Conservation (phyloP, 2,113 vertebrate genomes). For the Crotalus tigris region DNA sequence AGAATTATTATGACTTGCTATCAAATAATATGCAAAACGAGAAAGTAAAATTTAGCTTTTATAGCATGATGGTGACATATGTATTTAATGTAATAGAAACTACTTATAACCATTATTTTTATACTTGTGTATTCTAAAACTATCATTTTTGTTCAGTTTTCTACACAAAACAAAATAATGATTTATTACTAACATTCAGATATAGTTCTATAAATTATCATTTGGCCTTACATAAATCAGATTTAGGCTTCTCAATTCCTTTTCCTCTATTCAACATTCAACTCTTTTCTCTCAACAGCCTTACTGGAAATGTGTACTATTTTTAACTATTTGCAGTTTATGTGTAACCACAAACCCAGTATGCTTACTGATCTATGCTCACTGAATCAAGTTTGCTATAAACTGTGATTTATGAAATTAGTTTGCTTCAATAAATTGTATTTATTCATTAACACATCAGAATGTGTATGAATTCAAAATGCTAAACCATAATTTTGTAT, state of each 20-base stretch:
- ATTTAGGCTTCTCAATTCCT: not conserved
- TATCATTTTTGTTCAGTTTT: not conserved
- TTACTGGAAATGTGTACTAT: not conserved
- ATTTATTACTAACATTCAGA: not conserved
- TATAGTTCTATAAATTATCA: not conserved
- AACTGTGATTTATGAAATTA: not conserved
- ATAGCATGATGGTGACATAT: slow-evolving; percentile 35
- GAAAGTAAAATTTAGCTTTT: slow-evolving; percentile 3
- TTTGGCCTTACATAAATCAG: not conserved
- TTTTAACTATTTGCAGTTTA: not conserved
- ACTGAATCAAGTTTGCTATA: not conserved
- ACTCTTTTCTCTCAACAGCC: not conserved
- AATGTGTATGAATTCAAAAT: not conserved
- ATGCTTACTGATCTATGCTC: not conserved
- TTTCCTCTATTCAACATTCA: not conserved
- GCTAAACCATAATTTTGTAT: not conserved
- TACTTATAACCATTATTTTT: not conserved
- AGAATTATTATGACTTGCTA: slow-evolving; percentile 32
- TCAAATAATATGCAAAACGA: slow-evolving; percentile 4
- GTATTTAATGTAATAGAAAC: not conserved
- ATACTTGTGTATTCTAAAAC: not conserved
- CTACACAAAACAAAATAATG: not conserved
- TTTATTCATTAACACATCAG: not conserved
- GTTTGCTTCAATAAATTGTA: not conserved
- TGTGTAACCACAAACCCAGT: not conserved